Conservation (phyloP, 2,888 invertebrate species). For the Pyrgus malvae region DNA sequence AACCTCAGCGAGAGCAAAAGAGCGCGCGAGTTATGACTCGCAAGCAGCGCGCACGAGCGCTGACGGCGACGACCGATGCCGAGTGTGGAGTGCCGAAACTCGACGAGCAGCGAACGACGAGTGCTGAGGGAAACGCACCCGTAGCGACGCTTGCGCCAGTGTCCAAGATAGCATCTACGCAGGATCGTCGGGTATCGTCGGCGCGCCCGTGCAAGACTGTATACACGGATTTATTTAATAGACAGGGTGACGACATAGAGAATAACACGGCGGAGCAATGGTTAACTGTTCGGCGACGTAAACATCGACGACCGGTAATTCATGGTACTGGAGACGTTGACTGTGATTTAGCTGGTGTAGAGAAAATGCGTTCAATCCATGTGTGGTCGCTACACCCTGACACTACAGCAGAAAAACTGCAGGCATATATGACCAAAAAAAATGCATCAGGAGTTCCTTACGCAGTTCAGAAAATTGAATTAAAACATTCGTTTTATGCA, state of each 20-base stretch:
- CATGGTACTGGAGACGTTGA: constrained; percentile 33
- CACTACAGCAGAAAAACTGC: neutral
- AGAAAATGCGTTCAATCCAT: neutral
- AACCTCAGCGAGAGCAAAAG: neutral
- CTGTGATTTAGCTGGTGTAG: constrained; percentile 61
- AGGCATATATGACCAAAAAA: constrained; percentile 5
- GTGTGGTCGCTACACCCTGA: constrained; percentile 4
- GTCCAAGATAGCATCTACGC: neutral
- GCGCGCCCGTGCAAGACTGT: no score
- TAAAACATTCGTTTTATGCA: neutral
- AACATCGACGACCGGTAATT: neutral
- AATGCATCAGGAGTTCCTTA: neutral
- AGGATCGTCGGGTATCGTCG: neutral
- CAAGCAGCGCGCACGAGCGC: neutral
- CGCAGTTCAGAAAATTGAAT: neutral
- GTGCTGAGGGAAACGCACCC: neutral
- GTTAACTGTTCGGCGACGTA: neutral
- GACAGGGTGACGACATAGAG: no score
- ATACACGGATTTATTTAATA: no score
- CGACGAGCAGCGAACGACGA: neutral
- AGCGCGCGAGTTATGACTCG: constrained; percentile 2
- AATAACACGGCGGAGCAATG: neutral
- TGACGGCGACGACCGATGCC: neutral
- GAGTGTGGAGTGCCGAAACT: neutral
- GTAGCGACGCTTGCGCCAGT: neutral